These are phyloP conservation scores for Limnephilus rhombicus DNA, from an alignment of 2,888 invertebrate species.

Conservation along the genomic window DNA sequence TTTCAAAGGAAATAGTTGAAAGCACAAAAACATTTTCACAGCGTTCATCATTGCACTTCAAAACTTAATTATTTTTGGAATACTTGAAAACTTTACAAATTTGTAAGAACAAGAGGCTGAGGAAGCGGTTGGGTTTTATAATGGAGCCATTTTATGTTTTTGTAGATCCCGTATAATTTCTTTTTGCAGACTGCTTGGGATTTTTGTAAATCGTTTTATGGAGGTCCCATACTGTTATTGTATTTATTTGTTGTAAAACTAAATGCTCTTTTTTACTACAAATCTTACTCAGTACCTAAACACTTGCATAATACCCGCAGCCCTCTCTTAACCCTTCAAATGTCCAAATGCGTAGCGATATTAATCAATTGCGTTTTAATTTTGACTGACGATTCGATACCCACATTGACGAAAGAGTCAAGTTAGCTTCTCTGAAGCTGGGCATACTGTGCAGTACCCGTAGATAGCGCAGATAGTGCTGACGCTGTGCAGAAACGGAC, in stretches of 20 bases:
- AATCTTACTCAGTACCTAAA: not conserved
- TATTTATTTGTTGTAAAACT: not conserved
- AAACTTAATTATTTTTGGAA: not conserved
- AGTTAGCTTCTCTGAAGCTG: too few relatives aligned
- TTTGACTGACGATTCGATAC: too few relatives aligned
- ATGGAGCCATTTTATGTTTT: not conserved
- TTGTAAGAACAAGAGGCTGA: not conserved
- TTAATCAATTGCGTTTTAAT: too few relatives aligned
- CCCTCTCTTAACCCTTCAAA: too few relatives aligned
- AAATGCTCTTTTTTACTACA: not conserved
- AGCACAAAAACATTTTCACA: constrained; percentile 3
- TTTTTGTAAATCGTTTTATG: not conserved
- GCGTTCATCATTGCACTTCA: not conserved
- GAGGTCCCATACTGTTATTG: not conserved
- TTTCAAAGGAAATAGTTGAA: constrained; percentile 7
- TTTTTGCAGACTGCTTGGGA: not conserved
- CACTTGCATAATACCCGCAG: not conserved
- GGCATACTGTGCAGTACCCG: too few relatives aligned
- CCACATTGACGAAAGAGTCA: too few relatives aligned
- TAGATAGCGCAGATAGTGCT: too few relatives aligned
- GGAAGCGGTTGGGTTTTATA: not conserved
- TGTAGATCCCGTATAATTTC: not conserved
- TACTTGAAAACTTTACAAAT: not conserved
- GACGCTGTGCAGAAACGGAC: too few relatives aligned
- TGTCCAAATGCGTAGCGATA: too few relatives aligned